Evolutionary conservation across 1,140 invertebrate species (phyloP), one percentile per base, ranked within the genome.

Genomic region (Hyles euphorbiae): DNA sequence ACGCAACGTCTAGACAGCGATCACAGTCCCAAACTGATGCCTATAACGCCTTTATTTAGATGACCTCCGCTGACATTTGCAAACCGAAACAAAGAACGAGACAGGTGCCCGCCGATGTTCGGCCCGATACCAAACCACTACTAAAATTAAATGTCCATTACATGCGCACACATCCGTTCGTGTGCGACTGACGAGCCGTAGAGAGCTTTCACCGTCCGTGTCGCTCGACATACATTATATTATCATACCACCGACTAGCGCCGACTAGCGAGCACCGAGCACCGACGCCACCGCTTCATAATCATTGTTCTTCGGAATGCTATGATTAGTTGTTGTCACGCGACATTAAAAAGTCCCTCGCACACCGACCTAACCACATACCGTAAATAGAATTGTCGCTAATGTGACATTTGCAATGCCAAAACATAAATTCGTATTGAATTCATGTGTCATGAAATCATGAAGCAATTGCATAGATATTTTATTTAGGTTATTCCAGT

Each of bases 31-130:
- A 83, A 80, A 74, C 77, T 67, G 75, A 79, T 78, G 78, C 81
- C 76, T 81, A 74, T 77, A 80, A 67, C 68, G 73, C 75, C 81
- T 86, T 81, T 88, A 88, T 88, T 87, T 88, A 87, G 83, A 87
- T 80, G 86, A 88, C 86, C 86, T 88, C 80, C 61, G 68, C 78
- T 86, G 86, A 87, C 86, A 87, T 88, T 88, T 84, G 74, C 74
- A 72, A 76, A 70, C 71, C 77, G 81, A 87, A 85, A 87, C 83
- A 88, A 88, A 88, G 83, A 74, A 87, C 65, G 79, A 80, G 82
- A 83, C 86, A 88, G 86, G 82, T 83, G 81, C 74, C 76, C 74
- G 65, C 73, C 81, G 75, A 67, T 76, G 69, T 72, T 64, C 67
- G 67, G 68, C 63, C 70, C 67, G 68, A 76, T 74, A 72, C 67